Evolutionary conservation across 2,797 vertebrate genomes (phyloP).

Genomic region (Sebastes dallii): DNA sequence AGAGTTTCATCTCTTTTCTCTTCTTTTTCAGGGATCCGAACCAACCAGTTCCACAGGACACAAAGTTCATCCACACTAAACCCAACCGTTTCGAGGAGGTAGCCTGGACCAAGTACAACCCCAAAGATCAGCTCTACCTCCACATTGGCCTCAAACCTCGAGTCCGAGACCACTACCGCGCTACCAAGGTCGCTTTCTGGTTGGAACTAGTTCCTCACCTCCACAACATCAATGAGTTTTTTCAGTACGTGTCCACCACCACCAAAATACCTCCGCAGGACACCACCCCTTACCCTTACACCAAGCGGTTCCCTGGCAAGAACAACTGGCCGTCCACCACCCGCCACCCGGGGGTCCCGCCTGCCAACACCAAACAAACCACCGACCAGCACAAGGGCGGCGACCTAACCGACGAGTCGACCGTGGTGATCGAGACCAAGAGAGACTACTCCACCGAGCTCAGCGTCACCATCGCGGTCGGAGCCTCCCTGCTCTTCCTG

Average conservation of each 20-base stretch:
- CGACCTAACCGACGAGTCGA: slow-evolving; percentile 84
- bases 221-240: slow-evolving; percentile 96
- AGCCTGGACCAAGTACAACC: slow-evolving; percentile 98
- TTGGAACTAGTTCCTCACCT: slow-evolving; percentile 93
- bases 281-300: slow-evolving; percentile 94
- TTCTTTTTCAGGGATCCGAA: slow-evolving; percentile 89
- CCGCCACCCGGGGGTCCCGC: slow-evolving; percentile 91
- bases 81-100: slow-evolving; percentile 98
- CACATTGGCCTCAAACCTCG: slow-evolving; percentile 95
- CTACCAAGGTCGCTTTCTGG: slow-evolving; percentile 98
- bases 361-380: slow-evolving; percentile 90
- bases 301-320: slow-evolving; percentile 90
- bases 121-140: slow-evolving; percentile 96
- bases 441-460: slow-evolving; percentile 94
- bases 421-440: slow-evolving; percentile 92
- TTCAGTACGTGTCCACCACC: slow-evolving; percentile 95
- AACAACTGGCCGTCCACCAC: slow-evolving; percentile 91
- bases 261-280: slow-evolving; percentile 95
- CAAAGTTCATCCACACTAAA: slow-evolving; percentile 98
- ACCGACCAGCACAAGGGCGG: slow-evolving; percentile 88
- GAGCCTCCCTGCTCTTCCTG: slow-evolving; percentile 92
- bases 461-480: slow-evolving; percentile 94
- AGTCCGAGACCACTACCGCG: slow-evolving; percentile 95
- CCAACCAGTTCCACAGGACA: slow-evolving; percentile 96
- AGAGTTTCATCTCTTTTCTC: neutral